Percentiles rank a stretch among this genome's conserved stretches.
These are phyloP conservation scores for Emydoidea blandingii DNA, from an alignment of 2,797 vertebrate genomes.

Conservation along the genomic window DNA sequence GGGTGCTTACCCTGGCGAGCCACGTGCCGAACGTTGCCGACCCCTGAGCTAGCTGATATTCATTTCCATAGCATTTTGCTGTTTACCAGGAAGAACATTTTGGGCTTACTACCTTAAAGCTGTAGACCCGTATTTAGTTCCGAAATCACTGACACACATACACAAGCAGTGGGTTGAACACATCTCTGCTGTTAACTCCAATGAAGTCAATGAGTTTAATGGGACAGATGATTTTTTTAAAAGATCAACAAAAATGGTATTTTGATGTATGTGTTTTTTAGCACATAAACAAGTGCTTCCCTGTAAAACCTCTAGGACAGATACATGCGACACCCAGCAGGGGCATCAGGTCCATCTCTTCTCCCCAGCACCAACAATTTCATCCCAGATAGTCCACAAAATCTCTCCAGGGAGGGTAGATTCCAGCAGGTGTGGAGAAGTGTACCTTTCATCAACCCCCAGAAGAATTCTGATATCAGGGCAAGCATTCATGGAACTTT, in stretches of 20 bases:
- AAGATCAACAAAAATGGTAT: neutral
- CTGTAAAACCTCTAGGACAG: neutral
- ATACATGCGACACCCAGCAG: neutral
- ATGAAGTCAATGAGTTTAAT: neutral
- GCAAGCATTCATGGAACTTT: neutral
- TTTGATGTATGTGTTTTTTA: neutral
- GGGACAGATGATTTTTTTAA: neutral
- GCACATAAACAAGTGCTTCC: neutral
- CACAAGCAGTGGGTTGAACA: neutral
- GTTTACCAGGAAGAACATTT: neutral
- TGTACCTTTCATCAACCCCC: neutral
- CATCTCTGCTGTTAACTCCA: neutral
- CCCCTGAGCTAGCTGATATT: neutral
- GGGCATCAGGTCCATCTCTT: neutral
- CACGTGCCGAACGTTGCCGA: too few relatives aligned
- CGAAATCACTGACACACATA: neutral
- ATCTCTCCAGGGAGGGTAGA: neutral
- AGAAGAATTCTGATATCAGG: neutral
- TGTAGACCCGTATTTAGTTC: neutral
- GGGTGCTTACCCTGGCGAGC: too few relatives aligned
- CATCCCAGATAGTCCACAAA: neutral
- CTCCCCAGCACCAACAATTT: slow-evolving; percentile 1
- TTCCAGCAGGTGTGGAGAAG: neutral
- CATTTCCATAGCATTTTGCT: neutral
- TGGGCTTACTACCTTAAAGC: neutral